Evolutionary conservation across 2,888 invertebrate genomes (phyloP).

Genomic region (Piscicola geometra): DNA sequence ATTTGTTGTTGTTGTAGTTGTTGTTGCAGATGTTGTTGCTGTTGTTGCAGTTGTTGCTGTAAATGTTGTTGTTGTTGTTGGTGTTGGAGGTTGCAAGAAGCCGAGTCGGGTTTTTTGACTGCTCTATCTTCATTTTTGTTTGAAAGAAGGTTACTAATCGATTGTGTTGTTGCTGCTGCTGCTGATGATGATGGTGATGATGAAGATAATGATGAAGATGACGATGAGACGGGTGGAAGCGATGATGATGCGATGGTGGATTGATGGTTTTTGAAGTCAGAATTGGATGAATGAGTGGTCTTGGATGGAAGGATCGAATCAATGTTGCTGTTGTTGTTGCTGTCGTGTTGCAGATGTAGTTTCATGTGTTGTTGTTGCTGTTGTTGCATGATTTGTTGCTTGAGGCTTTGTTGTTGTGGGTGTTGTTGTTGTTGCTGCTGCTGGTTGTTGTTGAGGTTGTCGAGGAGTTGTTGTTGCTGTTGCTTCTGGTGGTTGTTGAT

Average conservation of each 20-base stretch:
- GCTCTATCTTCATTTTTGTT: slow-evolving; percentile 27
- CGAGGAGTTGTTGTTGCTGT: neutral
- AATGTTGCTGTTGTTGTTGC: neutral
- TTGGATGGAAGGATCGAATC: neutral
- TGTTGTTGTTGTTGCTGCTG: slow-evolving; percentile 10
- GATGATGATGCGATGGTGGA: neutral
- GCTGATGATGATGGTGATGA: slow-evolving; percentile 2
- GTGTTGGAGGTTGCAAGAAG: neutral
- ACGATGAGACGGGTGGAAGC: neutral
- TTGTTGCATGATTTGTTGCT: slow-evolving; percentile 13
- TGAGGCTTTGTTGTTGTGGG: neutral
- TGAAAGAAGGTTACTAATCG: neutral
- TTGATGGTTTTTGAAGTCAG: neutral
- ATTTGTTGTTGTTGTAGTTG: slow-evolving; percentile 17
- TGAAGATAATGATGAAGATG: neutral
- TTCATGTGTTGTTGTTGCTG: slow-evolving; percentile 9
- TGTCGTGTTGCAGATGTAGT: neutral
- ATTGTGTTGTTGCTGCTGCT: neutral
- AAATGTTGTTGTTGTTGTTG: slow-evolving; percentile 22
- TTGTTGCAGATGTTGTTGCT: neutral
- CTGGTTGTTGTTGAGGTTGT: slow-evolving; percentile 5
- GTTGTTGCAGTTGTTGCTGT: slow-evolving; percentile 10
- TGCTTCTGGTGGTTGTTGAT: neutral
- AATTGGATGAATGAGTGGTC: neutral
- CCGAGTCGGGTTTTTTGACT: slow-evolving; percentile 32